These are phyloP conservation scores for Gambusia affinis DNA, from an alignment of 2,113 vertebrate species.

Conservation along the genomic window DNA sequence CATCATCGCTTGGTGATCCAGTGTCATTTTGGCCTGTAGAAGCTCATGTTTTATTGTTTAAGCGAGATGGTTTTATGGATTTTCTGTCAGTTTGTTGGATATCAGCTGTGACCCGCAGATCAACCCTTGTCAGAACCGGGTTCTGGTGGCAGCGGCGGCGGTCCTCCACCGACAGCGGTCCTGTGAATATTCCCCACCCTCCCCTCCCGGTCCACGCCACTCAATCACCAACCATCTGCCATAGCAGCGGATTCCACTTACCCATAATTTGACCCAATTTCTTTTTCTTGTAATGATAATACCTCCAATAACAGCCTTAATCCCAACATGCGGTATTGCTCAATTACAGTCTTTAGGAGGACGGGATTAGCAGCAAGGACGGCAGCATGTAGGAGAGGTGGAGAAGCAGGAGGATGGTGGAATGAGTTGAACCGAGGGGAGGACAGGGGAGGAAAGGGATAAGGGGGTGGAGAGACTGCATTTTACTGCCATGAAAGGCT, in stretches of 20 bases:
- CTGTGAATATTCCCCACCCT: constrained; percentile 17
- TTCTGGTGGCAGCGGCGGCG: constrained; percentile 38
- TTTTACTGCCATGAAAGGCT: constrained; percentile 74
- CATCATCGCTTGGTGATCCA: constrained; percentile 65
- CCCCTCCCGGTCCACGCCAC: background rate
- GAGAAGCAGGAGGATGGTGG: constrained; percentile 50
- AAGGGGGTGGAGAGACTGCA: constrained; percentile 60
- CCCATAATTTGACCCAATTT: constrained; percentile 66
- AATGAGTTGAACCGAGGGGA: constrained; percentile 61
- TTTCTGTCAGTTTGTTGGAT: constrained; percentile 72
- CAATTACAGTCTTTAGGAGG: constrained; percentile 82
- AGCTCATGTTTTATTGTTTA: constrained; percentile 78
- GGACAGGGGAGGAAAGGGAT: constrained; percentile 37
- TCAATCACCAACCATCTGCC: constrained; percentile 39
- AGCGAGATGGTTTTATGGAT: constrained; percentile 72
- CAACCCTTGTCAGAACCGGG: constrained; percentile 72
- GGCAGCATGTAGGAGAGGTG: constrained; percentile 14
- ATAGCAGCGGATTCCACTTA: constrained; percentile 39
- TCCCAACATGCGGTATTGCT: constrained; percentile 77
- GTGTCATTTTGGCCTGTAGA: constrained; percentile 57
- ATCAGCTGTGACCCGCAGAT: constrained; percentile 67
- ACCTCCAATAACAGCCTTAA: constrained; percentile 78
- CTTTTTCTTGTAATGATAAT: constrained; percentile 65
- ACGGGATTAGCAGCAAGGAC: constrained; percentile 75
- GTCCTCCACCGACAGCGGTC: constrained; percentile 18